Evolutionary conservation across 2,888 invertebrate species (phyloP), one percentile per base, ranked within the genome.

Genomic region (Bombylius discolor): DNA sequence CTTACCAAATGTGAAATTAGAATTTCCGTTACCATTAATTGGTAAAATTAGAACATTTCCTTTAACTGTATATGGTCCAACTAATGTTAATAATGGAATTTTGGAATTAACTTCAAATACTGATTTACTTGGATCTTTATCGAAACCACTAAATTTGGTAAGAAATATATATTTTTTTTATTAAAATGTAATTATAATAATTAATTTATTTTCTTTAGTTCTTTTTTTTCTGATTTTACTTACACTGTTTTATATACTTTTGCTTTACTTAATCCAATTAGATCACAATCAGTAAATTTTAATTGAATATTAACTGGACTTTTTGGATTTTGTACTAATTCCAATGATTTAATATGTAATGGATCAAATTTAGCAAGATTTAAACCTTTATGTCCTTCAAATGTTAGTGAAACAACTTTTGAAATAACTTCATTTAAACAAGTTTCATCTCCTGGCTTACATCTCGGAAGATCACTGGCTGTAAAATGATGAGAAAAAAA

Each of bases 231-330:
- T 46, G 32, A 12, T 13, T 8, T 6, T 13, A 62, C 66, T 64
- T 60, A 70, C 70, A 60, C 53, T 7, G 64, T 55, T 39, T 55
- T 58, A 31, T 58, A 52, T 0, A 69, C 47, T 23, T 58, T 60
- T 0, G 61, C 59, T 2, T 58, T 50, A 5, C 61, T 59, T 1
- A 73, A 57, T 0, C 73, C 73, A 44, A 61, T 39, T 11, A 73
- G 51, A 14, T 67, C 62, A 5, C 68, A 60, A 50, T 73, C 65
- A 12, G 49, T 63, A 44, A 74, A 70, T 42, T 58, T 64, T 4
- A 74, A 57, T 52, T 70, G 67, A 14, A 73, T 57, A 59, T 62
- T 71, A 4, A 74, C 70, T 0, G 73, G 68, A 62, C 73, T 70
- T 5, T 62, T 60, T 3, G 65, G 60, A 57, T 68, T 67, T 55